Conservation (phyloP, 2,888 invertebrate species). For the Troides aeacus region DNA sequence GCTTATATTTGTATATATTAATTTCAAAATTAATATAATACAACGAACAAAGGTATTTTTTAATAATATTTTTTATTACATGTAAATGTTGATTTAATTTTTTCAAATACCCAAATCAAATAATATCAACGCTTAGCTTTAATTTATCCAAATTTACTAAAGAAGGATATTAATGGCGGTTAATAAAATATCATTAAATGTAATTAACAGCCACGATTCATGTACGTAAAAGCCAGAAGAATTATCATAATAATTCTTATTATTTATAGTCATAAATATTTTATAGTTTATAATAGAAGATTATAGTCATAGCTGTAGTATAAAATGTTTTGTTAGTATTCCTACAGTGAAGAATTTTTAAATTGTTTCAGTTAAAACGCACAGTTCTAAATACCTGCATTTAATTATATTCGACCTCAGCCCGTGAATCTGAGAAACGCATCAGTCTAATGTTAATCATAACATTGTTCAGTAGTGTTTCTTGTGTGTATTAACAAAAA, state of each 20-base stretch:
- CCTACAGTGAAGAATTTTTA: neutral
- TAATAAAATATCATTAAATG: too few species aligned
- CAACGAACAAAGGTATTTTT: neutral
- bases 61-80: neutral
- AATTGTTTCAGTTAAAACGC: constrained; percentile 8
- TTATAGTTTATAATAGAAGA: neutral
- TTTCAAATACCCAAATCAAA: too few species aligned
- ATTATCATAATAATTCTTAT: too few species aligned
- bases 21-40: neutral
- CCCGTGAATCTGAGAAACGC: constrained; percentile 7
- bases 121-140: too few species aligned
- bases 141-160: too few species aligned
- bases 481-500: constrained; percentile 10
- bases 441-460: constrained; percentile 9
- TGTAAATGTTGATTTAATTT: neutral
- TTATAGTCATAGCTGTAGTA: too few species aligned
- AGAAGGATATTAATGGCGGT: too few species aligned
- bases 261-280: too few species aligned
- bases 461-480: constrained; percentile 28
- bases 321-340: neutral
- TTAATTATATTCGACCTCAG: constrained; percentile 7
- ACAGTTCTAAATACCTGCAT: neutral
- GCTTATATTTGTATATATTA: too few species aligned
- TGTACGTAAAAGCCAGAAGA: too few species aligned
- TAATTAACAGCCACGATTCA: too few species aligned